Evolutionary conservation across 2,888 invertebrate genomes (phyloP).

Genomic region (Drosophila algonquin): DNA sequence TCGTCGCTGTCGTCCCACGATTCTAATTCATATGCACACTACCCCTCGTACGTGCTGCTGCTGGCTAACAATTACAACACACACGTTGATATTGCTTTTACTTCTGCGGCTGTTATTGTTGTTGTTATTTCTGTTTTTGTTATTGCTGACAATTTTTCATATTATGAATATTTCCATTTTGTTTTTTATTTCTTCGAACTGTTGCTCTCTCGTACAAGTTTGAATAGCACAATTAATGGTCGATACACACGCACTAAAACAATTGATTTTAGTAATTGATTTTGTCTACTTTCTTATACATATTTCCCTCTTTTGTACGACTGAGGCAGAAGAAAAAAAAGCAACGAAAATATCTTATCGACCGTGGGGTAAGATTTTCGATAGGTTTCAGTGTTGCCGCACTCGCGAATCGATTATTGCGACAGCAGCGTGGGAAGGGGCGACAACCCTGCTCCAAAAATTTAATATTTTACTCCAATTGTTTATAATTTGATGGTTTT

Average conservation of each 20-base stretch:
- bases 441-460: conserved; percentile 39
- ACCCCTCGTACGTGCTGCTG: conserved; percentile 12
- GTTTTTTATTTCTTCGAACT: conserved; percentile 37
- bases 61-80: conserved; percentile 42
- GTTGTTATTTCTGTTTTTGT: conserved; percentile 55
- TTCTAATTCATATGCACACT: conserved; percentile 38
- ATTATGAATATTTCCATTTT: conserved; percentile 63
- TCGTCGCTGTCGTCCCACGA: conserved; percentile 20
- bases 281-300: conserved; percentile 18
- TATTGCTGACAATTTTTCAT: conserved; percentile 61
- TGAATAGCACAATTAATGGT: conserved; percentile 4
- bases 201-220: conserved; percentile 19
- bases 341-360: conserved; percentile 73
- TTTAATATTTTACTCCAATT: conserved; percentile 52
- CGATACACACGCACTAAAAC: conserved; percentile 12
- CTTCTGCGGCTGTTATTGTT: conserved; percentile 46
- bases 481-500: conserved; percentile 16
- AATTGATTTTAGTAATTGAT: conserved; percentile 20
- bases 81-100: conserved; percentile 52
- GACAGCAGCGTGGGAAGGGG: background rate
- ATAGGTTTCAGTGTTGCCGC: conserved; percentile 37
- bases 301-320: conserved; percentile 37
- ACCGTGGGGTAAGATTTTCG: conserved; percentile 67
- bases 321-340: conserved; percentile 50
- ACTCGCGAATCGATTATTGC: background rate